Evolutionary conservation across 2,797 vertebrate species (phyloP).

Genomic region (Sebastes nivosus): DNA sequence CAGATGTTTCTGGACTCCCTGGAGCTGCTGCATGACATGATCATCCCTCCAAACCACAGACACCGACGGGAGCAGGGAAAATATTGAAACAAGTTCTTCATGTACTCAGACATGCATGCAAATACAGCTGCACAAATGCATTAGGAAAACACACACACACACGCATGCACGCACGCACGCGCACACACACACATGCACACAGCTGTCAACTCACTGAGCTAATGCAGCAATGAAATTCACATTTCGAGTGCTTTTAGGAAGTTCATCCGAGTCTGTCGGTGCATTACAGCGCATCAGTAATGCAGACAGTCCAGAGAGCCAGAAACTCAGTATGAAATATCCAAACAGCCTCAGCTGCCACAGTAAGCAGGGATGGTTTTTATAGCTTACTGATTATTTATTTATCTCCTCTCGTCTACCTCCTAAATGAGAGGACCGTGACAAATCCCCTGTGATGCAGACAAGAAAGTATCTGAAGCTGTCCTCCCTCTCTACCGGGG

Average conservation of each 20-base stretch:
- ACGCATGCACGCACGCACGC: too few species aligned
- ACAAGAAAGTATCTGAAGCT: background rate
- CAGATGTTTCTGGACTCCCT: background rate
- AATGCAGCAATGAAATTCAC: background rate
- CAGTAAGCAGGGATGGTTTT: background rate
- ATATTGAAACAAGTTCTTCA: background rate
- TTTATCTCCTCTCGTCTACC: background rate
- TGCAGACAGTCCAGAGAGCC: background rate
- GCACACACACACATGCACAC: too few species aligned
- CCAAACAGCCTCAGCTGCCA: background rate
- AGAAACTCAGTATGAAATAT: background rate
- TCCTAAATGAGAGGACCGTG: background rate
- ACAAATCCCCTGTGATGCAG: background rate
- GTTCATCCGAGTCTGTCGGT: background rate
- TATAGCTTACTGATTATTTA: background rate
- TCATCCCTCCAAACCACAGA: background rate
- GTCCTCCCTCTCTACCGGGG: background rate
- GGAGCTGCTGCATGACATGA: background rate
- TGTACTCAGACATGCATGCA: background rate
- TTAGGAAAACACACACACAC: background rate
- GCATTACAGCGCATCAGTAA: background rate
- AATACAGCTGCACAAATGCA: background rate
- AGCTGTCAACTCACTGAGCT: background rate
- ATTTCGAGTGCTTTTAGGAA: too few species aligned
- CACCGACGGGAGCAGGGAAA: background rate